A percentile compares a stretch with the other conserved stretches of the same genome.
These are phyloP conservation scores for Sinella curviseta DNA, from an alignment of 1,140 invertebrate species.

Conservation along the genomic window DNA sequence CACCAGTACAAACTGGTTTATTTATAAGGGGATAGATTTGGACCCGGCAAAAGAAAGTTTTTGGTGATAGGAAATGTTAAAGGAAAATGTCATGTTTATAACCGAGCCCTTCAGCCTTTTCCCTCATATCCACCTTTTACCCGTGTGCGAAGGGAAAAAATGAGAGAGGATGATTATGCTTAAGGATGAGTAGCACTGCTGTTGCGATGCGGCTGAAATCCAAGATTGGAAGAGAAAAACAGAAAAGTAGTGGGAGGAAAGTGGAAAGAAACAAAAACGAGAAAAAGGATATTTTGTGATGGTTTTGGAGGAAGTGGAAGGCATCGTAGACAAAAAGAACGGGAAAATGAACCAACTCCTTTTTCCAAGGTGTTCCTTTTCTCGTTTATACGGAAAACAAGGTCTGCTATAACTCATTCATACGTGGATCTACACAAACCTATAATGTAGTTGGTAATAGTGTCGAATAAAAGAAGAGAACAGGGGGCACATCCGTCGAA, in stretches of 20 bases:
- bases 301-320: too few relatives aligned
- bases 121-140: neutral
- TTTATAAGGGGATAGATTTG: too few relatives aligned
- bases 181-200: neutral
- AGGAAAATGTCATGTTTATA: conserved; percentile 13
- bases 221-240: neutral
- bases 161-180: neutral
- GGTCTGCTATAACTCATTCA: too few relatives aligned
- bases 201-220: neutral
- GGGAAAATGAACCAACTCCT: neutral
- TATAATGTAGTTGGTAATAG: too few relatives aligned
- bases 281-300: neutral
- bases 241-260: too few relatives aligned
- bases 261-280: neutral
- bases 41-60: too few relatives aligned
- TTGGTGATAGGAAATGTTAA: neutral
- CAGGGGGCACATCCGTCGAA: too few relatives aligned
- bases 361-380: neutral
- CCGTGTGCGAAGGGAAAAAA: neutral
- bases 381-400: too few relatives aligned
- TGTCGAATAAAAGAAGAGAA: too few relatives aligned
- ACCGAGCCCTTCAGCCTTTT: neutral
- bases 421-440: too few relatives aligned
- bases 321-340: neutral
- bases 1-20: too few relatives aligned